Evolutionary conservation across 2,888 invertebrate species (phyloP).

Genomic region (Oasisia sp.): DNA sequence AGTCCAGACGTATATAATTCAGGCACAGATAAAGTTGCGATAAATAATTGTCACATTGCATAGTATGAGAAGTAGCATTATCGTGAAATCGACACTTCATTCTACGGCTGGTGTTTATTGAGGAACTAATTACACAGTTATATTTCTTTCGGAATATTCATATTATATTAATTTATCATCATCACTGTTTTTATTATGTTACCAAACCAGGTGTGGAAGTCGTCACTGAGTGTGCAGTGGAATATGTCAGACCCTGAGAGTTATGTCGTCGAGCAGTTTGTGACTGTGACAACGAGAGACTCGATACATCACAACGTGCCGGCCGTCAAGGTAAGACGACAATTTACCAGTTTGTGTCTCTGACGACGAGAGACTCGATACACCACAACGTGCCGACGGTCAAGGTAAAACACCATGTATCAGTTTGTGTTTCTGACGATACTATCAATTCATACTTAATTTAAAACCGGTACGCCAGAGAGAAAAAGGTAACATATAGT

Average conservation of each 20-base stretch:
- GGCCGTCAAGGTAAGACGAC: no score
- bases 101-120: no score
- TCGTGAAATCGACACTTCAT: background rate
- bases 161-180: background rate
- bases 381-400: no score
- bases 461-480: background rate
- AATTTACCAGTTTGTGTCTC: no score
- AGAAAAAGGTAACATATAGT: background rate
- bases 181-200: background rate
- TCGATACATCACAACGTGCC: background rate
- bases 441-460: no score
- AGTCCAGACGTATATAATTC: no score
- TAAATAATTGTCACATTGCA: no score
- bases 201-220: background rate
- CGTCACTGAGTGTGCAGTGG: constrained; percentile 20
- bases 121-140: no score
- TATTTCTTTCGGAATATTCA: background rate
- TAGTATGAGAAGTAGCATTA: no score
- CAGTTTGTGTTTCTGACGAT: no score
- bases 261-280: constrained; percentile 17
- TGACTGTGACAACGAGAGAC: constrained; percentile 21
- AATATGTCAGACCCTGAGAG: constrained; percentile 24
- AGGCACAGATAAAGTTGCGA: no score
- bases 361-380: no score
- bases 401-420: constrained; percentile 19